Base-by-base conservation (phyloP, 35 echinoderm and acorn worm species). In the Ptychodera flava region DNA sequence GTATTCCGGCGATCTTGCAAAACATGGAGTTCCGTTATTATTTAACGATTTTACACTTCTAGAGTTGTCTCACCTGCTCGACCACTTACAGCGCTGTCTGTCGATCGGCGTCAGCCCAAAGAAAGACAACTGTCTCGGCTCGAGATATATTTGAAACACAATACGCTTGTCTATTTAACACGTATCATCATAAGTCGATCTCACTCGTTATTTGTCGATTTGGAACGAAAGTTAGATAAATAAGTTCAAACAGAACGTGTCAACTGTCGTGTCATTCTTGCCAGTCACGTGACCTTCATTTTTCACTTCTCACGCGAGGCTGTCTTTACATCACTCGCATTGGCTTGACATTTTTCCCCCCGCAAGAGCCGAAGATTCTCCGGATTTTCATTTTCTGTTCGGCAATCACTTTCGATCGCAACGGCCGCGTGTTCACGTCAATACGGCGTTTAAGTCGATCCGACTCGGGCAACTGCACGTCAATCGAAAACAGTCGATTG, bases 1-100 rank as follows among this genome's bases (percentile, higher is more conserved):
- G 45, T 64, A 12, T 22, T 64, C 45, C 45, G 45, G 45, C 45
- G 45, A 64, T 64, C 45, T 64, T 64, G 22, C 45, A 64, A 64
- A 64, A 64, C 45, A 64, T 64, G 45, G 45, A 64, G 22, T 12
- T 22, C 22, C 45, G 45, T 64, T 64, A 64, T 64, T 64, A 64
- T 64, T 64, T 64, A 64, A 64, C 45, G 45, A 64, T 64, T 64
- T 64, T 64, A 64, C 45, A 64, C 45, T 64, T 64, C 45, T 64
- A 12, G 22, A 6, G 45, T 64, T 64, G 6, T 64, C 45, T 64
- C 45, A 64, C 45, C 45, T 64, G 45, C 22, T 64, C 45, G 45
- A 64, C 45, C 22, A 64, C 45, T 64, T 64, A 64, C 45, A 64
- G 45, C 6, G 45, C 22, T 6, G 45, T 64, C 45, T 64, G 45